Conservation (phyloP, 92 coral and sea anemone genomes). For the Bergia puertoricense region DNA sequence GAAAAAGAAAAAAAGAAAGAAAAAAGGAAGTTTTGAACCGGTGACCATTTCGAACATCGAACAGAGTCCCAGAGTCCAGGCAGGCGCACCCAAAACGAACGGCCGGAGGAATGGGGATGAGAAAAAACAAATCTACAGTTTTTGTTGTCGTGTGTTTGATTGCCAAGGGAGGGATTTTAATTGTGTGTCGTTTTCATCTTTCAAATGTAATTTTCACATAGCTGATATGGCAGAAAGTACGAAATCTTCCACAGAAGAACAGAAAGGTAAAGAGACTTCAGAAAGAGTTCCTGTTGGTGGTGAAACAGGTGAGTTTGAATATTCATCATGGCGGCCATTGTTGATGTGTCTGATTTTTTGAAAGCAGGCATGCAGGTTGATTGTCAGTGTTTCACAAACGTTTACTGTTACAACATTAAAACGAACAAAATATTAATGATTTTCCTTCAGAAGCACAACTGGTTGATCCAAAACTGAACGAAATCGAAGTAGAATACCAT, state of each 20-base stretch:
- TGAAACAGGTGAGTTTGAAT: slow-evolving; percentile 37
- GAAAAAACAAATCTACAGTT: background rate
- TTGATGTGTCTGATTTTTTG: background rate
- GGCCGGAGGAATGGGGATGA: slow-evolving; percentile 24
- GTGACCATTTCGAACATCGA: no score
- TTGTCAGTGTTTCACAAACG: background rate
- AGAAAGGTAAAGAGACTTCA: background rate
- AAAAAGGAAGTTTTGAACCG: no score
- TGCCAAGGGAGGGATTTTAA: background rate
- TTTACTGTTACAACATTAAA: background rate
- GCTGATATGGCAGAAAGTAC: slow-evolving; percentile 35
- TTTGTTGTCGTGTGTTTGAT: background rate
- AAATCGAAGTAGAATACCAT: slow-evolving; percentile 73
- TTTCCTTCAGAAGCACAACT: slow-evolving; percentile 45
- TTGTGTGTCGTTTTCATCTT: background rate
- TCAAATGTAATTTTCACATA: background rate
- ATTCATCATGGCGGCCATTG: slow-evolving; percentile 17
- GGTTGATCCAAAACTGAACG: slow-evolving; percentile 53
- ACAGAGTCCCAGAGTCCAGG: background rate
- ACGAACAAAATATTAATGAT: background rate
- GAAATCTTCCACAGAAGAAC: slow-evolving; percentile 31
- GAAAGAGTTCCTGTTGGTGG: slow-evolving; percentile 7
- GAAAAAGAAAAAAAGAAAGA: no score
- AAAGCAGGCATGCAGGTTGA: slow-evolving; percentile 26
- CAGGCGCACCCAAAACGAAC: background rate